Conservation (phyloP, 2,888 invertebrate species). For the Andrena hattorfiana region DNA sequence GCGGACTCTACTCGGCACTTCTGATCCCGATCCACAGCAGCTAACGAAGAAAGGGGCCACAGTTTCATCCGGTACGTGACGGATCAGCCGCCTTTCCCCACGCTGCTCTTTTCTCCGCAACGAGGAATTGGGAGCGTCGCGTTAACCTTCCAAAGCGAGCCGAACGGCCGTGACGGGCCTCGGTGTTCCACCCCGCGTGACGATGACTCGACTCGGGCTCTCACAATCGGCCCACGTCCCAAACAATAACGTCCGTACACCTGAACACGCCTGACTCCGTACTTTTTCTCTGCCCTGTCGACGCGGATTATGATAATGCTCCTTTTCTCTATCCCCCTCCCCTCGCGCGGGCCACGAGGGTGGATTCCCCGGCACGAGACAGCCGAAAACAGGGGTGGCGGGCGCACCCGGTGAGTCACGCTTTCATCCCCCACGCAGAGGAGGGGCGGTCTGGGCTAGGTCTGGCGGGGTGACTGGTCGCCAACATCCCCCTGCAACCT, state of each 20-base stretch:
- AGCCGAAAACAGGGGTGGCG: constrained; percentile 70
- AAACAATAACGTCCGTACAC: constrained; percentile 56
- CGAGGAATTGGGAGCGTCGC: constrained; percentile 43
- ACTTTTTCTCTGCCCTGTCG: constrained; percentile 60
- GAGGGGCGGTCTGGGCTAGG: constrained; percentile 58
- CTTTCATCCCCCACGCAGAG: constrained; percentile 79
- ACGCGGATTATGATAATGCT: constrained; percentile 81
- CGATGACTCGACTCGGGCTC: constrained; percentile 39
- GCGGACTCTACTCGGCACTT: background rate
- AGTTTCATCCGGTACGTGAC: constrained; percentile 22
- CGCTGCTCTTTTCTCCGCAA: constrained; percentile 30
- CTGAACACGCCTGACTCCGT: constrained; percentile 61
- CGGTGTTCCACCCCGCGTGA: constrained; percentile 16
- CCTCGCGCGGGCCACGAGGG: constrained; percentile 56
- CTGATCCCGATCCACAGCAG: background rate
- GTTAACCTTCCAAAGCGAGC: constrained; percentile 37
- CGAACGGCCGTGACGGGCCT: constrained; percentile 49
- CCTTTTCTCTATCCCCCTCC: constrained; percentile 41
- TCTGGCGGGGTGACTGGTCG: constrained; percentile 64
- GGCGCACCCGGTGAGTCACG: constrained; percentile 78
- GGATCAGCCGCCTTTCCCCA: constrained; percentile 17
- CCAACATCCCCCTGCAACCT: constrained; percentile 61
- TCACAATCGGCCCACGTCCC: constrained; percentile 19
- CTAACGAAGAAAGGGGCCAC: constrained; percentile 5
- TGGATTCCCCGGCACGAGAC: constrained; percentile 75